Percentiles rank a stretch among this genome's conserved stretches.
phyloP scores from a whole-genome alignment of 2,113 vertebrate species.

The Gymnogyps californianus region DNA sequence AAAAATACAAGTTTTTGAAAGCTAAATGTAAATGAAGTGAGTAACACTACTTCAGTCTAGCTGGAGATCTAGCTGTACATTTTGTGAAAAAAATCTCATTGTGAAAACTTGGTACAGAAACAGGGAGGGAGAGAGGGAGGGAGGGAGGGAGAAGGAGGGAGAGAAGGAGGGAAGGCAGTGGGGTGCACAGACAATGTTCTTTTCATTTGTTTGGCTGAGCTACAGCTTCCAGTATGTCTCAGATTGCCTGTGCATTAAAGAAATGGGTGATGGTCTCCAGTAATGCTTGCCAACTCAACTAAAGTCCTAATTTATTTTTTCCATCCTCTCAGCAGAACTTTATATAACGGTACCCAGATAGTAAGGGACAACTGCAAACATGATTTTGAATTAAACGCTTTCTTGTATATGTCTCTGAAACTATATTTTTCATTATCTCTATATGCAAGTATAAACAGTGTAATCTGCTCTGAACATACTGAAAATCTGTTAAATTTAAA shows the following conservation, averaged over 20 bases:
- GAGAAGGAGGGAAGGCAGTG: not conserved
- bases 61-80: not conserved
- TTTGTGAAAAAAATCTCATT: not conserved
- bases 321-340: not conserved
- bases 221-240: not conserved
- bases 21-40: slow-evolving; percentile 4
- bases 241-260: not conserved
- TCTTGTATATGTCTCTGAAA: slow-evolving; percentile 39
- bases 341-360: not conserved
- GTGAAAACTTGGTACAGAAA: not conserved
- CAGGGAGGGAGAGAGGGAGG: not conserved
- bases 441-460: slow-evolving; percentile 44
- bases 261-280: not conserved
- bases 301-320: not conserved
- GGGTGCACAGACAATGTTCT: not conserved
- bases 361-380: slow-evolving; percentile 1
- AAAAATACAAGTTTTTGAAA: not conserved
- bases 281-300: not conserved
- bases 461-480: slow-evolving; percentile 21
- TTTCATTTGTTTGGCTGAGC: not conserved
- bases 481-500: slow-evolving; percentile 32
- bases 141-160: not conserved
- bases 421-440: slow-evolving; percentile 44
- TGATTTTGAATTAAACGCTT: not conserved
- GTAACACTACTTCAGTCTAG: not conserved